phyloP scores from a whole-genome alignment of 2,113 vertebrate genomes.

The Indicator maculatus region DNA sequence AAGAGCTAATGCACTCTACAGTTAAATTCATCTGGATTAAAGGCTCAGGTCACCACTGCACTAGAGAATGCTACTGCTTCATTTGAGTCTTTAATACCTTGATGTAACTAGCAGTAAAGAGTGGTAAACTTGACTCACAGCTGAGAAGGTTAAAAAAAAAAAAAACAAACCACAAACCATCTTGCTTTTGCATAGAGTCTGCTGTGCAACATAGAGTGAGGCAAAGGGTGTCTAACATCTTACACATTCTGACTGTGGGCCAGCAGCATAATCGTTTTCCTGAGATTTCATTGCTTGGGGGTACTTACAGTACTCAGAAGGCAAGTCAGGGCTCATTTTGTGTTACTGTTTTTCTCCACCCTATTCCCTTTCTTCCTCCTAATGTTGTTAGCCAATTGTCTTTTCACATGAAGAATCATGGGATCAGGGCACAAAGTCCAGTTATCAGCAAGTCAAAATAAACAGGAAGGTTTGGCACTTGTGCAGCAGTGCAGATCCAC shows the following conservation, averaged over 20 bases:
- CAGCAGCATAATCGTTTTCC: neutral
- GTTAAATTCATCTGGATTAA: conserved; percentile 65
- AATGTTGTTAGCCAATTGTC: conserved; percentile 26
- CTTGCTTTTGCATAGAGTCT: neutral
- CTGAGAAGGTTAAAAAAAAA: neutral
- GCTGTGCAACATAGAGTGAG: neutral
- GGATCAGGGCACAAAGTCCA: neutral
- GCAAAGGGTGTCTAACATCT: neutral
- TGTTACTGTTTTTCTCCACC: conserved; percentile 3
- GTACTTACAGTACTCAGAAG: neutral
- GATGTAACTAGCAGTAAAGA: conserved; percentile 28
- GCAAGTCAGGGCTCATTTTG: conserved; percentile 12
- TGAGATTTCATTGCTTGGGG: conserved; percentile 23
- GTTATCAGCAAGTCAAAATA: conserved; percentile 2
- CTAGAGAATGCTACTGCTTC: conserved; percentile 20
- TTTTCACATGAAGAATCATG: neutral
- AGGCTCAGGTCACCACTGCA: conserved; percentile 25
- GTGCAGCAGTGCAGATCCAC: neutral
- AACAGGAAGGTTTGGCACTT: conserved; percentile 9
- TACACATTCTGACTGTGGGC: conserved; percentile 1
- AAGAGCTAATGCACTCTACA: conserved; percentile 53
- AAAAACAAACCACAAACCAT: neutral
- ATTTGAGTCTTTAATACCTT: conserved; percentile 45
- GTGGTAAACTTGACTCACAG: neutral
- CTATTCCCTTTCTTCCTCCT: neutral